Base-by-base conservation (phyloP, 2,113 vertebrate genomes). In the Triplophysa rosa region DNA sequence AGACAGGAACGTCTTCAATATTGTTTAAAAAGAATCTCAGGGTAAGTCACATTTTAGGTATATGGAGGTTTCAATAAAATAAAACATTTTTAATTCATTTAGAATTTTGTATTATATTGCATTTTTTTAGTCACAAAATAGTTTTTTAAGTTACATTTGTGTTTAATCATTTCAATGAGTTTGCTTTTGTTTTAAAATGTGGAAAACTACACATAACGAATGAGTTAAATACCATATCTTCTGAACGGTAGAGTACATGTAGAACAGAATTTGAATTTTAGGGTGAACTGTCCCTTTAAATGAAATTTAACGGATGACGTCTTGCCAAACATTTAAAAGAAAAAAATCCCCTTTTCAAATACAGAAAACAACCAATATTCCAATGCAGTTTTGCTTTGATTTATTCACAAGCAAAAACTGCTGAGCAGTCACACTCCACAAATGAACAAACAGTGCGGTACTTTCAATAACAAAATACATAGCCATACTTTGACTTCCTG, bases 361-460 rank as follows among this genome's bases (percentile, higher is more conserved):
- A 9, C 24, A 33, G 4, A 0, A 33, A 37, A 69, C 68, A 70
- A 54, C 10, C 70, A 58, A 59, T 72, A 72, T 59, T 59, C 19
- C 21, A 40, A 42, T 73, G 54, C 16, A 23, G 12, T 42, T 71
- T 8, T 21, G 49, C 26, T 37, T 6, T 71, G 16, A 71, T 56
- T 56, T 21, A 54, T 58, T 58, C 26, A 4, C 70, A 14, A 11
- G 54, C n/a, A 73, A 73, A 59, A 73, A 19, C n/a, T 17, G 69
- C 33, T 59, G 29, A 72, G 47, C 47, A n/a, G 54, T 56, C 12
- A 40, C 1, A 0, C 40, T 59, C 14, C n/a, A 42, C 56, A 73
- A 59, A 73, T 61, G 54, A 11, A 8, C 33, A 72, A 72, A 42
- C 14, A 10, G 23, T 29, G 40, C 13, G 33, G 52, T 37, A 56